These are phyloP conservation scores for Acanthacorydalis orientalis DNA, from an alignment of 2,888 invertebrate genomes.

Conservation along the genomic window DNA sequence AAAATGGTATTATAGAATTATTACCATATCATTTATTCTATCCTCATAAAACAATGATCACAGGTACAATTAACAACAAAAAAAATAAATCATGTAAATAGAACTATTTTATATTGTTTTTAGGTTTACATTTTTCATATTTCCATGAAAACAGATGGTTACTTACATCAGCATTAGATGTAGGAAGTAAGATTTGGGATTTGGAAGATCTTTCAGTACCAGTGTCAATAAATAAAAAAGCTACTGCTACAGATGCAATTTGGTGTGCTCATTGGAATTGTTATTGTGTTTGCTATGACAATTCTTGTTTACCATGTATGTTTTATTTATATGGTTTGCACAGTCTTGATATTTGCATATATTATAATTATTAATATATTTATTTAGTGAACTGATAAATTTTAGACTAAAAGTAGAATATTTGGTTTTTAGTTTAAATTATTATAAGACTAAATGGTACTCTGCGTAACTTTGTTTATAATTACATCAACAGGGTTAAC, in stretches of 20 bases:
- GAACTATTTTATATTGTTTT: neutral
- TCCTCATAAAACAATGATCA: constrained; percentile 37
- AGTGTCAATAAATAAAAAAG: constrained; percentile 22
- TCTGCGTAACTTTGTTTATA: too few species aligned
- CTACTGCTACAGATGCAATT: constrained; percentile 27
- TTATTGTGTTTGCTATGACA: neutral
- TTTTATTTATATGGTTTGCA: neutral
- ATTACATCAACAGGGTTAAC: too few species aligned
- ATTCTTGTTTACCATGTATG: neutral
- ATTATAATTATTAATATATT: neutral
- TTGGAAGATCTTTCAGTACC: constrained; percentile 29
- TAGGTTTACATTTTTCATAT: neutral
- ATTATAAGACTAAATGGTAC: too few species aligned
- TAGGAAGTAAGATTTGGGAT: constrained; percentile 53
- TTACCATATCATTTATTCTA: constrained; percentile 41
- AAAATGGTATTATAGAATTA: constrained; percentile 27
- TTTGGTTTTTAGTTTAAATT: too few species aligned
- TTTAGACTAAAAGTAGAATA: too few species aligned
- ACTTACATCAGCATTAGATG: constrained; percentile 47
- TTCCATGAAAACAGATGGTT: constrained; percentile 40
- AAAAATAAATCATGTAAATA: neutral
- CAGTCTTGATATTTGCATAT: neutral
- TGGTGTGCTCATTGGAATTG: constrained; percentile 35
- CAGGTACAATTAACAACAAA: constrained; percentile 27
- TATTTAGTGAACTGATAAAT: too few species aligned